Base-by-base conservation (phyloP, 1,140 invertebrate species). In the Calliopsis andreniformis region DNA sequence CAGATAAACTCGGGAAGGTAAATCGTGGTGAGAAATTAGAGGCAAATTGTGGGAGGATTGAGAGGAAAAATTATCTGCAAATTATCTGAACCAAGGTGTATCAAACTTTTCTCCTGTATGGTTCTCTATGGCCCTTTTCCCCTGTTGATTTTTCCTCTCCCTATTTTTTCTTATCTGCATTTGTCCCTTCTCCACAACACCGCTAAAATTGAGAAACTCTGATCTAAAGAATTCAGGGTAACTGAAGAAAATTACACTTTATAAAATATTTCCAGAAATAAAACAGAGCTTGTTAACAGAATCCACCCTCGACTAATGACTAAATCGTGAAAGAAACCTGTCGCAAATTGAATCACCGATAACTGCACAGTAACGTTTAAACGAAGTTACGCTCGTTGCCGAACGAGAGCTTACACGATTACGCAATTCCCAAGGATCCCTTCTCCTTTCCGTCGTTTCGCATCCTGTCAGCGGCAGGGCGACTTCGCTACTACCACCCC, bases 351-450 rank as follows among this genome's bases (percentile, higher is more conserved):
- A 76, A 75, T 67, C 47, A 39, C 7, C 43, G 61, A 76, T 79
- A 79, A 79, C 61, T 66, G 78, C 32, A 61, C 59, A 10, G 66
- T 51, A 79, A 70, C 73, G 64, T 76, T 78, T 76, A 79, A 79
- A 76, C 73, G 72, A 79, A 69, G 58, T 79, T 70, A 64, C 63
- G 53, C 25, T 4, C 51, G 51, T 3, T 39, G 35, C 4, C 16
- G 77, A 75, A 75, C 71, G 59, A 58, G 62, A 79, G 78, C 70
- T 79, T 79, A 76, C 78, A 43, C 72, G 73, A 79, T 79, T 79
- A 79, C 63, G 59, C 49, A 56, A 76, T 45, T 56, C 59, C 42
- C 35, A 45, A 39, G 39, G 45, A 67, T 72, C 58, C 56, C 62
- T 49, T 76, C 58, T 79, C 72, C 56, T 68, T 71, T 76, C 47